These are phyloP conservation scores for Microcebus griseorufus DNA, from an alignment of 2,113 vertebrate genomes.

Conservation along the genomic window DNA sequence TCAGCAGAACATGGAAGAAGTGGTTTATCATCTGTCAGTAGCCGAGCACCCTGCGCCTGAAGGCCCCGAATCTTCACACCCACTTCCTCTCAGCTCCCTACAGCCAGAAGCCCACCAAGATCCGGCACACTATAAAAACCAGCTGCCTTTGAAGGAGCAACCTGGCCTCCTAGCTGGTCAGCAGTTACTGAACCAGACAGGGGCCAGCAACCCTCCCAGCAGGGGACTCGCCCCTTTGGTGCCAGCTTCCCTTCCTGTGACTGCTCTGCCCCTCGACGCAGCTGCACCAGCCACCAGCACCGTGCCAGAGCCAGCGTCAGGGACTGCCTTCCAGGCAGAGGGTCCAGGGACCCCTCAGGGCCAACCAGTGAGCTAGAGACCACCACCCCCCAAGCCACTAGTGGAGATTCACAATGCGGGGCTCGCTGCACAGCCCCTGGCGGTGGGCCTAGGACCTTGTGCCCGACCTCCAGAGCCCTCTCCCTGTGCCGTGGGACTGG, in stretches of 20 bases:
- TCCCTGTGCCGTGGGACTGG: constrained; percentile 85
- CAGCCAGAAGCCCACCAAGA: constrained; percentile 88
- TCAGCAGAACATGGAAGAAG: constrained; percentile 89
- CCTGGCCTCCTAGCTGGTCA: not conserved
- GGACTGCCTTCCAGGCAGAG: constrained; percentile 64
- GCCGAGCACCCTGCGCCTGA: constrained; percentile 90
- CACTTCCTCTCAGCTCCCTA: constrained; percentile 81
- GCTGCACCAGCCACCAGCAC: constrained; percentile 59
- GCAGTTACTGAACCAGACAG: constrained; percentile 82
- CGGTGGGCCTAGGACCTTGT: constrained; percentile 70
- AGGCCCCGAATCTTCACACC: constrained; percentile 84
- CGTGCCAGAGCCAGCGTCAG: not conserved
- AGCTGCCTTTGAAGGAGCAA: constrained; percentile 50
- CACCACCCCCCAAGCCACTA: not conserved
- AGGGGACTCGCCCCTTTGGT: constrained; percentile 85
- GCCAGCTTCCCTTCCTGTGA: constrained; percentile 84
- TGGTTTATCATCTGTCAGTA: constrained; percentile 98
- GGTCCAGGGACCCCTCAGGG: constrained; percentile 73
- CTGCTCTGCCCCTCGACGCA: constrained; percentile 64
- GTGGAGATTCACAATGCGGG: constrained; percentile 77
- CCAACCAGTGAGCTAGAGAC: constrained; percentile 5
- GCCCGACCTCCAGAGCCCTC: constrained; percentile 82
- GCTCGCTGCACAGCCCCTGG: constrained; percentile 68
- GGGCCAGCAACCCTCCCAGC: constrained; percentile 81
- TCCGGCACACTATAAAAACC: constrained; percentile 70